phyloP scores from a whole-genome alignment of 2,113 vertebrate species.

The Pelecanoides urinatrix region DNA sequence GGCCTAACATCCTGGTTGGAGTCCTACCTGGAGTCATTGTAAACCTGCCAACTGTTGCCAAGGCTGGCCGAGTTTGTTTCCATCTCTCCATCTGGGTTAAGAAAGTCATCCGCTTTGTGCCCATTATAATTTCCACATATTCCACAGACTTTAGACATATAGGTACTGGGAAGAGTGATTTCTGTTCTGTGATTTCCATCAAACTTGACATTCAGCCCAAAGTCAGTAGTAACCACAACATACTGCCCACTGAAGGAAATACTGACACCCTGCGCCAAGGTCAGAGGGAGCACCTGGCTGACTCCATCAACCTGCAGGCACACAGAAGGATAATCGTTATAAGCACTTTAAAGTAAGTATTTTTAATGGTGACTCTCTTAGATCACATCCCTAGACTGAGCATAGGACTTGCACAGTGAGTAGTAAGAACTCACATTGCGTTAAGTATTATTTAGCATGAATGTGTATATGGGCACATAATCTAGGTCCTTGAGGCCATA shows the following conservation, averaged over 20 bases:
- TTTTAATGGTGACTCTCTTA: neutral
- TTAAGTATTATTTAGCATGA: neutral
- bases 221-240: conserved; percentile 28
- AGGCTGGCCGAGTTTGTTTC: conserved; percentile 59
- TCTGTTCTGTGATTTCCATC: conserved; percentile 64
- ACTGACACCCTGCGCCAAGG: neutral
- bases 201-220: conserved; percentile 52
- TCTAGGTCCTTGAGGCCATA: neutral
- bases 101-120: conserved; percentile 55
- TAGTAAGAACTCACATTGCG: neutral
- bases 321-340: neutral
- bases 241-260: conserved; percentile 54
- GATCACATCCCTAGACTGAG: neutral
- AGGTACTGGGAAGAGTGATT: conserved; percentile 46
- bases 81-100: conserved; percentile 62
- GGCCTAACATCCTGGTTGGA: neutral
- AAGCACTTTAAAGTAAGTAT: neutral
- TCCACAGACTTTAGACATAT: conserved; percentile 53
- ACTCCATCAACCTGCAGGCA: conserved; percentile 49
- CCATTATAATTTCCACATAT: conserved; percentile 66
- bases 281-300: conserved; percentile 45
- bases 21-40: conserved; percentile 63
- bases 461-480: neutral
- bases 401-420: neutral
- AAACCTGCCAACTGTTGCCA: conserved; percentile 71